phyloP scores from a whole-genome alignment of 35 echinoderm and acorn worm species.

The Amphiura filiformis region DNA sequence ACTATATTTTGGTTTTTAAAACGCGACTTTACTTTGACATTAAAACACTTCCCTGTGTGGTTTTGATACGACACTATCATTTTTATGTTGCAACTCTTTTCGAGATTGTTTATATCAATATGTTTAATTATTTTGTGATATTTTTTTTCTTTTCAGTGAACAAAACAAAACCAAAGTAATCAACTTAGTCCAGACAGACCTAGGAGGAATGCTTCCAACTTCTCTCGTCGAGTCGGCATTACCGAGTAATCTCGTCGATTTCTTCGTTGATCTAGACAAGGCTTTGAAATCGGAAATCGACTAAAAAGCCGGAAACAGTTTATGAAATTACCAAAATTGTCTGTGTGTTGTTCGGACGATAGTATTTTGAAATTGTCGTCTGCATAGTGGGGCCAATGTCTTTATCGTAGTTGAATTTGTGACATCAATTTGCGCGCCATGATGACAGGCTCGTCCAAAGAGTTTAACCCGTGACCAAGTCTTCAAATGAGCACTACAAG shows the following conservation, averaged over 20 bases:
- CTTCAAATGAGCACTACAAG: too few species aligned
- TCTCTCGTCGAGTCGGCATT: conserved; percentile 89
- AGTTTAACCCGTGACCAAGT: too few species aligned
- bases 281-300: conserved; percentile 69
- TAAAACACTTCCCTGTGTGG: too few species aligned
- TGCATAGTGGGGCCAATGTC: conserved; percentile 9
- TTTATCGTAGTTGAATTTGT: background rate
- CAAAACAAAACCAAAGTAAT: conserved; percentile 74
- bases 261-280: conserved; percentile 79
- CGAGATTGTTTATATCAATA: too few species aligned
- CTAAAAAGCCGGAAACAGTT: too few species aligned
- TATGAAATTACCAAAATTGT: background rate
- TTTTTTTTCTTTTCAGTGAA: too few species aligned
- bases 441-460: background rate
- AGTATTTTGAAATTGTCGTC: background rate
- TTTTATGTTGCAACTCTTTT: too few species aligned
- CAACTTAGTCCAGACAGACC: conserved; percentile 90
- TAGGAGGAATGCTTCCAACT: conserved; percentile 86
- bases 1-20: too few species aligned
- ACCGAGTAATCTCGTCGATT: conserved; percentile 92
- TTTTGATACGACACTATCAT: too few species aligned
- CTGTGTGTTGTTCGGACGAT: too few species aligned
- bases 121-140: too few species aligned
- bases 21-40: too few species aligned
- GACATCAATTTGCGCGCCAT: background rate